phyloP scores from a whole-genome alignment of 2,113 vertebrate genomes.

The Geococcyx californianus region DNA sequence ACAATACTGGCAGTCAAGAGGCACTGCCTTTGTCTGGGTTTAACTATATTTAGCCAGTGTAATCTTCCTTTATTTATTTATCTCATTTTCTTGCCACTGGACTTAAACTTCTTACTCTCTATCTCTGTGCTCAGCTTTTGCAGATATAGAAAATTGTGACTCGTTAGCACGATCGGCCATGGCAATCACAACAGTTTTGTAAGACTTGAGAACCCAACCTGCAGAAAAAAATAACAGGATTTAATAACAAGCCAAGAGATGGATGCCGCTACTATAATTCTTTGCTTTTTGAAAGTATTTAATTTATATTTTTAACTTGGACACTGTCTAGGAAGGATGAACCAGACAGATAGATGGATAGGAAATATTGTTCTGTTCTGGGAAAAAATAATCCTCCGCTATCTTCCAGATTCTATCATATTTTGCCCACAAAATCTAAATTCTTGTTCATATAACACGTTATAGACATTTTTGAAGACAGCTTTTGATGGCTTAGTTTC shows the following conservation, averaged over 20 bases:
- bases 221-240: background rate
- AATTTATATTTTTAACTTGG: background rate
- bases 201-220: background rate
- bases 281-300: background rate
- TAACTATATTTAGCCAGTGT: background rate
- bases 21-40: background rate
- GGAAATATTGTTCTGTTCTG: background rate
- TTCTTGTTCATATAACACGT: background rate
- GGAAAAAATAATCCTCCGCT: background rate
- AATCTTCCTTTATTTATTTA: background rate
- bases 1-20: background rate
- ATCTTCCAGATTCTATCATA: background rate
- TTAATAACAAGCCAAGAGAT: background rate
- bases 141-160: background rate
- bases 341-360: background rate
- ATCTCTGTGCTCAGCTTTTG: background rate
- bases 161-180: background rate
- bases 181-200: background rate
- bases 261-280: background rate
- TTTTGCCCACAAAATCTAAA: background rate
- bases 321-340: background rate
- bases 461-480: background rate
- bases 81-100: background rate
- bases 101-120: background rate
- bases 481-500: background rate